Evolutionary conservation across 2,888 invertebrate species (phyloP).

Genomic region (Drosophila histrio): DNA sequence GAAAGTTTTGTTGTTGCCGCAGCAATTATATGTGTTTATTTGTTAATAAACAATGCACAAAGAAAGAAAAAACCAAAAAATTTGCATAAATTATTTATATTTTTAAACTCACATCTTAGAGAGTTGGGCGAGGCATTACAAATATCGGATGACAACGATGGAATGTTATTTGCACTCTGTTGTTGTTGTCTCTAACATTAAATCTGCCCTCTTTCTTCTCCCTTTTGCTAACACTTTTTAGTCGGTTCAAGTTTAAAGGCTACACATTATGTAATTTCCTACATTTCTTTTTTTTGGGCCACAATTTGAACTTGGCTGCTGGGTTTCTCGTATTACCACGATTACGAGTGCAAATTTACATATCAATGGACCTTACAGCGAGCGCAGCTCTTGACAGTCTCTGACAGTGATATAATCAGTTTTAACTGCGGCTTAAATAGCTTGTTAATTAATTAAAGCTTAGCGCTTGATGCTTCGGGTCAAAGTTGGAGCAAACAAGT

Average conservation of each 20-base stretch:
- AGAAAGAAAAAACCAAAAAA: constrained; percentile 31
- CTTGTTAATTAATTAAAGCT: constrained; percentile 63
- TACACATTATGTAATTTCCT: constrained; percentile 60
- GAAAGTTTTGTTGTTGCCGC: constrained; percentile 54
- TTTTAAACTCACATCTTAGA: constrained; percentile 18
- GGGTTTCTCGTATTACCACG: constrained; percentile 16
- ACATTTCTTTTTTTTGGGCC: constrained; percentile 57
- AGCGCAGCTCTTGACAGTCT: constrained; percentile 24
- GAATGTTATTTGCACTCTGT: constrained; percentile 1
- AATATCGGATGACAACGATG: constrained; percentile 9
- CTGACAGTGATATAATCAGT: constrained; percentile 65
- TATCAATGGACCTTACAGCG: constrained; percentile 52
- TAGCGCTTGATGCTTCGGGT: constrained; percentile 10
- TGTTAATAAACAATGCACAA: constrained; percentile 31
- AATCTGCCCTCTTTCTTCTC: neutral
- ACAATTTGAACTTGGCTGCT: constrained; percentile 61
- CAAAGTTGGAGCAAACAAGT: constrained; percentile 30
- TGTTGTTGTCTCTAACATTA: neutral
- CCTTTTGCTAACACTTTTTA: neutral
- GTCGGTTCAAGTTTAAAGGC: constrained; percentile 67
- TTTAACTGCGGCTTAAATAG: constrained; percentile 56
- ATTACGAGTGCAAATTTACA: constrained; percentile 61
- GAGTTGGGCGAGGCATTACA: neutral
- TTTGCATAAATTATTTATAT: constrained; percentile 57
- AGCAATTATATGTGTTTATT: constrained; percentile 51